Percentiles rank a stretch among this genome's conserved stretches.
These are phyloP conservation scores for Aleiodes leptofemur DNA, from an alignment of 2,888 invertebrate species.

Conservation along the genomic window DNA sequence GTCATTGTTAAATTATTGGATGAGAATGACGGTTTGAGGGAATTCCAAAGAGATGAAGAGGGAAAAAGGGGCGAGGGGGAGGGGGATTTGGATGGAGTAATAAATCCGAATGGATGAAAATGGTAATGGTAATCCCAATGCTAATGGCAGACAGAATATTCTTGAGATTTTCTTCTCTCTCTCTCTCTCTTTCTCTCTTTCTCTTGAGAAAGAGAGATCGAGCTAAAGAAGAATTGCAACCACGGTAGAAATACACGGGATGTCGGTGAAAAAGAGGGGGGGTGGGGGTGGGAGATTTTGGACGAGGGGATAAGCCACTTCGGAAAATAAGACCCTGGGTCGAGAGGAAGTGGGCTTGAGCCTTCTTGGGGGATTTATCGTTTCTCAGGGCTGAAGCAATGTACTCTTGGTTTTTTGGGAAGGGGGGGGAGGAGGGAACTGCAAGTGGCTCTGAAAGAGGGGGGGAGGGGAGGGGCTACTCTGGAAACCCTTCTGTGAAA, in stretches of 20 bases:
- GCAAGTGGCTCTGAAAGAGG: slow-evolving; percentile 19
- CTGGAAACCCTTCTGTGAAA: no score
- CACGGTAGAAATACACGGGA: slow-evolving; percentile 22
- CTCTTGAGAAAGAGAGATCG: neutral
- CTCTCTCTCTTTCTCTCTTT: neutral
- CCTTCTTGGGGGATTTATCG: slow-evolving; percentile 43
- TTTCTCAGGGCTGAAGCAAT: slow-evolving; percentile 41
- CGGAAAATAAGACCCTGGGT: slow-evolving; percentile 42
- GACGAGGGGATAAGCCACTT: slow-evolving; percentile 46
- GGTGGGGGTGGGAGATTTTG: slow-evolving; percentile 17
- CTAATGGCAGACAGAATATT: slow-evolving; percentile 45
- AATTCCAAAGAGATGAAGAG: neutral
- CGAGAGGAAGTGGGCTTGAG: slow-evolving; percentile 44
- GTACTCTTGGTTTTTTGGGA: slow-evolving; percentile 35
- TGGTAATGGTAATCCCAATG: slow-evolving; percentile 43
- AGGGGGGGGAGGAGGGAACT: neutral
- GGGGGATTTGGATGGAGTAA: neutral
- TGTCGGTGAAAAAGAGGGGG: neutral
- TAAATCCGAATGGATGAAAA: slow-evolving; percentile 38
- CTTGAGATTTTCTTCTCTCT: slow-evolving; percentile 25
- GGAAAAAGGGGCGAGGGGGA: no score
- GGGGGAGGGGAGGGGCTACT: neutral
- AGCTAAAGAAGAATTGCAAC: slow-evolving; percentile 40
- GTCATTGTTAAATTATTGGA: slow-evolving; percentile 35
- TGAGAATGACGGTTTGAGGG: neutral